Base-by-base conservation (phyloP, 2,797 vertebrate species). In the Pangasius larnaudii region DNA sequence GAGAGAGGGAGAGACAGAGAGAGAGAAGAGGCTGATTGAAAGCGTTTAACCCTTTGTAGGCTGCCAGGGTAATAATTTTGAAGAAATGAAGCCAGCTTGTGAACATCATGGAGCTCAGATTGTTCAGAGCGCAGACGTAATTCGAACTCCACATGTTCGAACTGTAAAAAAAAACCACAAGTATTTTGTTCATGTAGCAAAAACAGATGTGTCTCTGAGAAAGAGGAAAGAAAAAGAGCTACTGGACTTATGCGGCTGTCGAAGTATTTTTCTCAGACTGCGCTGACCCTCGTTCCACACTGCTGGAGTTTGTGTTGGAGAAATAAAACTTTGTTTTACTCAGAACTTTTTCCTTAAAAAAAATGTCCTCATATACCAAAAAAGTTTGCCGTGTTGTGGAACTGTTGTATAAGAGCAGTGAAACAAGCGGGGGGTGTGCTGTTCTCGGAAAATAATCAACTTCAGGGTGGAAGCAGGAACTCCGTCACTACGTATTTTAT, bases 231-330 rank as follows among this genome's bases (percentile, higher is more conserved):
- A 51, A 85, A 89, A 86, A 58, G 80, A 72, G 87, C 90, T 88
- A 83, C 85, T 88, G 85, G 67, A 91, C 92, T 93, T 95, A 92
- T 95, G 94, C 95, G 93, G 94, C 94, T 93, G 94, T 92, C 92
- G 95, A 94, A 95, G 94, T 88, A 87, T 94, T 92, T 86, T 85
- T 89, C 91, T 74, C 80, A 18, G 56, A 79, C 83, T 27, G 74
- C 46, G 42, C n/a, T 72, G n/a, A 46, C 39, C 33, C 42, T 36
- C 51, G 53, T 59, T 53, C 51, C 61, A 27, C 53, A 59, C 51
- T 8, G 53, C 84, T 67, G 27, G 30, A 36, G 36, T 3, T 6
- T 85, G 77, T 51, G 75, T 78, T 63, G 63, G 39, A 36, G 71
- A 77, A 56, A 86, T 71, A 59, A 86, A 79, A 90, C 90, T 85